Evolutionary conservation across 2,113 vertebrate species (phyloP), one percentile per base, ranked within the genome.

Genomic region (Gila orcuttii): DNA sequence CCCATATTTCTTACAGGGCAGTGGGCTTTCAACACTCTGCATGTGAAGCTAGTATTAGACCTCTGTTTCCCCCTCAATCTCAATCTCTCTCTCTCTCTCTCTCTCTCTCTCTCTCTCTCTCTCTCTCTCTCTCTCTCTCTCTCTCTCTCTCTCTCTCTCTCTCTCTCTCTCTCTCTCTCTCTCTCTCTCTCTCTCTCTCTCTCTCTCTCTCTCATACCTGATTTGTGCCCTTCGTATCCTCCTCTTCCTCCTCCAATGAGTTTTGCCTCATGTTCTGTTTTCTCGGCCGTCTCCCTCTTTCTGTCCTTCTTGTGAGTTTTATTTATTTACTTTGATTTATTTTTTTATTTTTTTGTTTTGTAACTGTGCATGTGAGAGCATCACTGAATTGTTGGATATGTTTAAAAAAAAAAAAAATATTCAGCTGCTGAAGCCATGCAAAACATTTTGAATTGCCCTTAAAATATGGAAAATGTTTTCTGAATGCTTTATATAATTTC

Each of bases 401-500:
- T 99, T 96, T 97, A 97, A 92, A 98, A 55, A 74, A 76, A 11
- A 97, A 91, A 94, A 85, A 68, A 97, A 94, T 98, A 97, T 96
- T 98, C 97, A 98, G 97, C 97, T 99, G 98, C 98, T 98, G 98
- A 98, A 98, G 97, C 96, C 97, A 99, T 99, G 97, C 97, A 98
- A 99, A 98, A 98, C 97, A 96, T 99, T 99, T 99, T 98, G 97
- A 99, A 99, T 98, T 99, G 97, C 97, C 97, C 97, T 98, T 97
- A 97, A 99, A 98, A 95, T 98, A 98, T 97, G 97, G 97, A 99
- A 98, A 96, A 98, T 99, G 98, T 99, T 98, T 98, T 99, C 97
- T 99, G 98, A 99, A 99, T 99, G 98, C 98, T 99, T 99, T 99
- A 98, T 98, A 99, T 99, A 97, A 97, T 98, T 99, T 99, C 97